Percentiles rank a stretch among this genome's conserved stretches.
Conservation (phyloP, 2,113 vertebrate genomes). For the Tapirus terrestris region DNA sequence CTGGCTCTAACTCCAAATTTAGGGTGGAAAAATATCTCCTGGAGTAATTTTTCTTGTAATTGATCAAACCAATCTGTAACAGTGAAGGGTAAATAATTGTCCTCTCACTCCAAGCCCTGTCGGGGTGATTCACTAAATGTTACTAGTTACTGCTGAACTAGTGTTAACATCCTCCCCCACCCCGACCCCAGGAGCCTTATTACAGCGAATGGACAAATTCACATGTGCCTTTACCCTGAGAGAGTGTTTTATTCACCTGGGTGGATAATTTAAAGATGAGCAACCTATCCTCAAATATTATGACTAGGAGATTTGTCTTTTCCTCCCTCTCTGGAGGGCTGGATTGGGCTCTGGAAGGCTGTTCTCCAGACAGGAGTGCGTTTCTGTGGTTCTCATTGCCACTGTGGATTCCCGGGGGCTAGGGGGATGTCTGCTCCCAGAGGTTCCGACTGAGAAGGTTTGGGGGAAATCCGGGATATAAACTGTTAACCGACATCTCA, state of each 20-base stretch:
- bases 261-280: neutral
- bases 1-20: neutral
- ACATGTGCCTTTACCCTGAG: neutral
- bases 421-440: neutral
- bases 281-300: neutral
- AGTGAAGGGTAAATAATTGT: neutral
- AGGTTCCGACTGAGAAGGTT: neutral
- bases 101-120: neutral
- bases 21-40: neutral
- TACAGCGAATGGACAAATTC: neutral
- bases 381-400: neutral
- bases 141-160: neutral
- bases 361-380: neutral
- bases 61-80: neutral
- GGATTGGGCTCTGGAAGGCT: neutral
- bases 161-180: fast-evolving
- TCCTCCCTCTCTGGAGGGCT: neutral
- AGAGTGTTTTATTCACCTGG: neutral
- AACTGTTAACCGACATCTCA: neutral
- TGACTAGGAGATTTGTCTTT: neutral
- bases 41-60: neutral
- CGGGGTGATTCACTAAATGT: neutral
- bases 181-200: neutral
- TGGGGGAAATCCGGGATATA: neutral
- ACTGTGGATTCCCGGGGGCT: neutral